Conservation (phyloP, 1,140 invertebrate species). For the Anoplolepis gracilipes region DNA sequence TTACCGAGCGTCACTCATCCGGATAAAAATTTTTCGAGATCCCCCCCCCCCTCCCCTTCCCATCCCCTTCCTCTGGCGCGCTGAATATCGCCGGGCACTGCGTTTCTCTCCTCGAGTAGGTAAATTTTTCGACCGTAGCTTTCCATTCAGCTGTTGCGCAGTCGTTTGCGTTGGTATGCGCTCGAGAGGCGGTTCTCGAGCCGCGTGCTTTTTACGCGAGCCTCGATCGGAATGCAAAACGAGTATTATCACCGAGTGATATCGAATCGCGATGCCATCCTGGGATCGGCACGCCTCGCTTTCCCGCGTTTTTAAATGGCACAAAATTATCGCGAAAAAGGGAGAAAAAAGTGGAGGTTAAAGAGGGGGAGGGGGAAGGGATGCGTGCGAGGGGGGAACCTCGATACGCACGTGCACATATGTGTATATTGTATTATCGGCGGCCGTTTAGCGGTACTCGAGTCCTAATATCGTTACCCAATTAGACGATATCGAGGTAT, state of each 20-base stretch:
- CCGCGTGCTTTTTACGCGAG: constrained; percentile 4
- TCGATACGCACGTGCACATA: not conserved
- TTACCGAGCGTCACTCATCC: too few relatives aligned
- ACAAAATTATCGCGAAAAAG: not conserved
- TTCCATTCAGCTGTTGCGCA: constrained; percentile 30
- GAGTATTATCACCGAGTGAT: not conserved
- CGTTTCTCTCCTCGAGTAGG: not conserved
- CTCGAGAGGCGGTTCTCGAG: constrained; percentile 1
- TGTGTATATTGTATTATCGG: not conserved
- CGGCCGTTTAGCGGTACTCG: constrained; percentile 43
- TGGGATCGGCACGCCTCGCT: too few relatives aligned
- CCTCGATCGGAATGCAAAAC: constrained; percentile 44
- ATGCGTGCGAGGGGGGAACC: too few relatives aligned
- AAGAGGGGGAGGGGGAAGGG: too few relatives aligned
- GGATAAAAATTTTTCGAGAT: too few relatives aligned
- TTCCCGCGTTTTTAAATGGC: not conserved
- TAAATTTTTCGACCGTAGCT: constrained; percentile 19
- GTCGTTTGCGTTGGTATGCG: constrained; percentile 12
- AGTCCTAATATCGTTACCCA: constrained; percentile 48
- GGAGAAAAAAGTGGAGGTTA: too few relatives aligned
- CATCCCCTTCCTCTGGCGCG: too few relatives aligned
- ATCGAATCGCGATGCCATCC: not conserved
- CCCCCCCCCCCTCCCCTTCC: too few relatives aligned
- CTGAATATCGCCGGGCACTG: too few relatives aligned
- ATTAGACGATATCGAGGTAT: constrained; percentile 12